Evolutionary conservation across 2,888 invertebrate genomes (phyloP).

Genomic region (Crematogaster levior): DNA sequence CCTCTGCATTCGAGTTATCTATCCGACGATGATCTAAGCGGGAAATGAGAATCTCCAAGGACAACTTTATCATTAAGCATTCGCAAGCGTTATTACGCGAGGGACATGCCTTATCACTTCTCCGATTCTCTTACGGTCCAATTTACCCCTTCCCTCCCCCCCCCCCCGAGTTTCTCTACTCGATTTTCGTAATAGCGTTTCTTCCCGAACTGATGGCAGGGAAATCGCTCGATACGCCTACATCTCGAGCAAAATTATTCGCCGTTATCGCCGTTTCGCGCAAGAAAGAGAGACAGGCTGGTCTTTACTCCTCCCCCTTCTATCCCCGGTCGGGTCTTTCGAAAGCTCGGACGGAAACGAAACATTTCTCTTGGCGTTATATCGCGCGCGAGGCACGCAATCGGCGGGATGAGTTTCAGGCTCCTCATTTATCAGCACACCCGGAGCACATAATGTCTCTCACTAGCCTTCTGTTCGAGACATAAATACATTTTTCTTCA

Average conservation of each 20-base stretch:
- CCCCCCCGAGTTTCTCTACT: conserved; percentile 16
- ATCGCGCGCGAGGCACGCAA: conserved; percentile 71
- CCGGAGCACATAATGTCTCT: conserved; percentile 15
- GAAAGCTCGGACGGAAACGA: conserved; percentile 68
- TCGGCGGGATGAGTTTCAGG: conserved; percentile 74
- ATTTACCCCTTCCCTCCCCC: not conserved
- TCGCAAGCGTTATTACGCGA: conserved; percentile 13
- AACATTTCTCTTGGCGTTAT: conserved; percentile 66
- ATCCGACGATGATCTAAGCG: conserved; percentile 15
- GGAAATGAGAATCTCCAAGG: conserved; percentile 41
- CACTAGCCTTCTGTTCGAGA: conserved; percentile 17
- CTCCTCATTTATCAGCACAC: conserved; percentile 76
- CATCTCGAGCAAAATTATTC: conserved; percentile 43
- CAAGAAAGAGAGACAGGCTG: not conserved
- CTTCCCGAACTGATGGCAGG: conserved; percentile 41
- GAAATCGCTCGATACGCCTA: conserved; percentile 42
- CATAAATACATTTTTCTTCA: conserved; percentile 74
- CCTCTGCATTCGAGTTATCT: not conserved
- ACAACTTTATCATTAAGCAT: conserved; percentile 32
- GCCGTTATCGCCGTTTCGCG: conserved; percentile 23
- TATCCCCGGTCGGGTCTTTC: conserved; percentile 52
- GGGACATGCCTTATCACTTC: conserved; percentile 39
- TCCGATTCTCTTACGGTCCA: conserved; percentile 24
- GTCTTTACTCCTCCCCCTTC: conserved; percentile 19
- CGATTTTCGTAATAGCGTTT: conserved; percentile 47